Conservation (phyloP, 2,113 vertebrate genomes). For the Lepidothrix coronata region DNA sequence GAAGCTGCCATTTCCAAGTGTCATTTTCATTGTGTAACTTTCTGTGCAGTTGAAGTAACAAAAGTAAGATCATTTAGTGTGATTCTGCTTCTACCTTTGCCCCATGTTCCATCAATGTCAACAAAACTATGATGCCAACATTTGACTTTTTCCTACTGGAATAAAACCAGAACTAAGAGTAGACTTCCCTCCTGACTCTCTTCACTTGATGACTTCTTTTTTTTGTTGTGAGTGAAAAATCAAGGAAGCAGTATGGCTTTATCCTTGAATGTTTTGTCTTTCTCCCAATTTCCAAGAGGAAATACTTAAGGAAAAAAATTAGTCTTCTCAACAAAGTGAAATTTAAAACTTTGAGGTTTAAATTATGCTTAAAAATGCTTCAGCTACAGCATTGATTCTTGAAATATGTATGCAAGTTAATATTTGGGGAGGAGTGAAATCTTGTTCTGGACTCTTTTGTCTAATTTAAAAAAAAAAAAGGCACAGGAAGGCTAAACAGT, state of each 20-base stretch:
- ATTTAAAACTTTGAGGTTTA: not conserved
- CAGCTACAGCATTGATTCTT: not conserved
- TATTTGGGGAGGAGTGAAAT: not conserved
- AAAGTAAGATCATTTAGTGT: not conserved
- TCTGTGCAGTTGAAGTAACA: not conserved
- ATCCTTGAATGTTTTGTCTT: not conserved
- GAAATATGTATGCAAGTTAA: not conserved
- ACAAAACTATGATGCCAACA: not conserved
- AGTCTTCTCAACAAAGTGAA: not conserved
- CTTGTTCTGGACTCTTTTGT: not conserved
- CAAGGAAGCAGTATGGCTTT: not conserved
- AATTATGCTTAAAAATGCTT: not conserved
- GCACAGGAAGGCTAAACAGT: not conserved
- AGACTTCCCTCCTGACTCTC: not conserved
- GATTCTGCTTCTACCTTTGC: not conserved
- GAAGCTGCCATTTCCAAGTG: not conserved
- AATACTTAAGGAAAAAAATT: not conserved
- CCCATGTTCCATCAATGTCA: not conserved
- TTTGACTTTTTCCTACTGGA: not conserved
- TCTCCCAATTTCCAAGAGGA: not conserved
- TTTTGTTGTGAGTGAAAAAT: not conserved
- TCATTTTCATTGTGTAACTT: not conserved
- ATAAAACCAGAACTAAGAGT: not conserved
- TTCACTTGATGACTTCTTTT: not conserved
- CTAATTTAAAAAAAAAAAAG: not conserved